Evolutionary conservation across 1,140 invertebrate genomes (phyloP), one percentile per base, ranked within the genome.

Genomic region (Chironomus striatipennis): DNA sequence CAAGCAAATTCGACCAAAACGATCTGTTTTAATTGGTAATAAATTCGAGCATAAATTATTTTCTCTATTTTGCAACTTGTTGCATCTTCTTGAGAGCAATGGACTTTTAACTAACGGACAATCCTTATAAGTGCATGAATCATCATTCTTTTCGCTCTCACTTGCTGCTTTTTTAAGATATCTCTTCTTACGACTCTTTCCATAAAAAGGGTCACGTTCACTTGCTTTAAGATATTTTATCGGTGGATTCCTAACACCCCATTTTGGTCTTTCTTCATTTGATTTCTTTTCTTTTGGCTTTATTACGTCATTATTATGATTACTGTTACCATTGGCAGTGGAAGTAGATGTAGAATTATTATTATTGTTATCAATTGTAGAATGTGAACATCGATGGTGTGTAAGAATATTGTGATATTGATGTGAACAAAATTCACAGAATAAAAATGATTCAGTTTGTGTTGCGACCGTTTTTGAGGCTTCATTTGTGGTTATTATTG

Each of bases 221-320:
- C 87, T 88, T 78, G 88, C 87, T 47, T 88, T 88, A 21, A 87
- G 78, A 77, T 88, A 89, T 67, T 86, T 83, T 12, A 85, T 87
- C n/a, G 84, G 85, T 73, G 87, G 87, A 74, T 86, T 83, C 77
- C 85, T 85, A 0, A 81, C 84, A 24, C 85, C 85, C 85, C 85
- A 86, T 77, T 85, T 84, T 0, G 85, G 85, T 24, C 84, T 79
- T 21, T 85, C 84, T 34, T 80, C 80, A 17, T 79, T 76, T 70
- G 77, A 77, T 42, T 79, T 77, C 65, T 78, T 76, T 74, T 77
- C 77, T 70, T 70, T 70, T 9, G 65, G 7, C 18, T 70, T 70
- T 1, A 2, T 70, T 5, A 10, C 9, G 5, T 70, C 20, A 18
- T 70, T n/a, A 18, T 70, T 12, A n/a, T 70, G 1, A 15, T 57